Percentiles rank a stretch among this genome's conserved stretches.
Evolutionary conservation across 2,888 invertebrate genomes (phyloP).

Genomic region (Noctua comes): DNA sequence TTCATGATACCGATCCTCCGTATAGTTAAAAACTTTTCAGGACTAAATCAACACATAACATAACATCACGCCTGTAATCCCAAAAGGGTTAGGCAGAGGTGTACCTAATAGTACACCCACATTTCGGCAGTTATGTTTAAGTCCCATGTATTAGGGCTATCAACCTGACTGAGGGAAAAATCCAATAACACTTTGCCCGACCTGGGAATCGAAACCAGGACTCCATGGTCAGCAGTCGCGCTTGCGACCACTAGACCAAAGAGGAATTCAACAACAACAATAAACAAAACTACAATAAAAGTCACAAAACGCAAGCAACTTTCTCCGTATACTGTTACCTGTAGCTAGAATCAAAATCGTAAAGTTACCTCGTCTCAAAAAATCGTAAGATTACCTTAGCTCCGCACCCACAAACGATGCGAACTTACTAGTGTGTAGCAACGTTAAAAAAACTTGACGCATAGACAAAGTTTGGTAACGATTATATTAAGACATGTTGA

Average conservation of each 20-base stretch:
- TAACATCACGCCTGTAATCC: no score
- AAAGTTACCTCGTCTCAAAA: neutral
- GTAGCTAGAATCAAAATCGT: neutral
- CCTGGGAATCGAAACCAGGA: no score
- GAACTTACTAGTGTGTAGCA: neutral
- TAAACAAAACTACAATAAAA: neutral
- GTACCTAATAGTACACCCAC: no score
- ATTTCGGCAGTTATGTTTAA: no score
- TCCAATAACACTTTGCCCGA: no score
- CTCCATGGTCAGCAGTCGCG: no score
- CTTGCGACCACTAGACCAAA: no score
- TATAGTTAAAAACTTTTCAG: neutral
- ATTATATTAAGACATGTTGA: conserved; percentile 48
- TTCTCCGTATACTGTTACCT: neutral
- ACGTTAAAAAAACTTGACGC: conserved; percentile 11
- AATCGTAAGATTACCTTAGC: neutral
- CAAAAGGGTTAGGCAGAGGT: no score
- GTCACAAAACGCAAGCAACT: neutral
- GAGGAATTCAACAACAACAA: no score
- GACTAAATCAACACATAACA: neutral
- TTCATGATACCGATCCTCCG: neutral
- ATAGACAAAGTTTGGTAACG: conserved; percentile 33
- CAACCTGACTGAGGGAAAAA: no score
- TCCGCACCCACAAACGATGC: neutral
- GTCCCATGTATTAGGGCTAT: no score